Conservation (phyloP, 2,113 vertebrate species). For the human region DNA sequence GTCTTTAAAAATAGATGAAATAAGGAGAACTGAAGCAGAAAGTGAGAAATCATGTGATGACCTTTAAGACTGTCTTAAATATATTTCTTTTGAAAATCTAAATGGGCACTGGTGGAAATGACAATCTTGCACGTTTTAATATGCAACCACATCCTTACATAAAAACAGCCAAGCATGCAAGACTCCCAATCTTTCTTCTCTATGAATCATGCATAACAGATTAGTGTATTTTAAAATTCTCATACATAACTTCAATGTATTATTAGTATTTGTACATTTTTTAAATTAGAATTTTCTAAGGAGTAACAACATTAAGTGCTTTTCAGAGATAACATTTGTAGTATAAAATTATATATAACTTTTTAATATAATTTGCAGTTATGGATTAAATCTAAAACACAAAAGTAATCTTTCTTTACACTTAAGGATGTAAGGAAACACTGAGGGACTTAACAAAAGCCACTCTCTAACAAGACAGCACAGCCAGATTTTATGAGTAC, state of each 20-base stretch:
- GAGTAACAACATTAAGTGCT: background rate
- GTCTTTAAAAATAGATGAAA: background rate
- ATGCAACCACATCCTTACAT: background rate
- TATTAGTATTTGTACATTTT: background rate
- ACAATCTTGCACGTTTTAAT: background rate
- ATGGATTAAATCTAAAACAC: background rate
- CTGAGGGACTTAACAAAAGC: background rate
- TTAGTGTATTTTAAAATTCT: background rate
- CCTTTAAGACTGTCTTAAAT: background rate
- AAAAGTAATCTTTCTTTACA: background rate
- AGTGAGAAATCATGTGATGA: background rate
- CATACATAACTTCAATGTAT: background rate
- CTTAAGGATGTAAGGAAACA: background rate
- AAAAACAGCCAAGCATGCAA: background rate
- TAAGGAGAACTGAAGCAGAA: conserved; percentile 8
- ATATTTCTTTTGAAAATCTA: background rate
- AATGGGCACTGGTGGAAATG: background rate
- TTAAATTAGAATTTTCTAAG: background rate
- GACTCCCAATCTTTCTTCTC: background rate
- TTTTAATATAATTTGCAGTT: background rate
- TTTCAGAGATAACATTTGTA: background rate
- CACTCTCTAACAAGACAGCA: background rate
- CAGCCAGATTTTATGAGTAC: background rate
- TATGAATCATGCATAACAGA: background rate
- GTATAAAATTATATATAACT: background rate